Evolutionary conservation across 2,888 invertebrate species (phyloP), one percentile per base, ranked within the genome.

Genomic region (Coenonympha arcania): DNA sequence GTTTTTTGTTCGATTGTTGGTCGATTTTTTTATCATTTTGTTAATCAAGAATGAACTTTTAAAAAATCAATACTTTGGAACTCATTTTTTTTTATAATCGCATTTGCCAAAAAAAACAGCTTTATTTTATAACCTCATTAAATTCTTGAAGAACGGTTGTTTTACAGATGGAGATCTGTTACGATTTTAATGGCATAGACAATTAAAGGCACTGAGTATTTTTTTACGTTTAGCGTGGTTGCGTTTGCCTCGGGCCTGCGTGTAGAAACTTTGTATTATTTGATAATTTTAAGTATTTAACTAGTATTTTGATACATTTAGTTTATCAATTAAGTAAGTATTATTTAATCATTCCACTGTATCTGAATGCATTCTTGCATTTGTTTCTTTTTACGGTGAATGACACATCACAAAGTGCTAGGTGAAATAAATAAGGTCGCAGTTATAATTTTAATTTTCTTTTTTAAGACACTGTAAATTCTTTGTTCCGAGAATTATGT

Each of bases 291-390:
- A 70, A 69, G 71, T 81, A 81, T 83, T 79, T 80, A 80, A 78
- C 73, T 73, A 76, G 75, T 79, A 77, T 79, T 80, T 75, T 73
- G 76, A 76, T 81, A 80, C 77, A 79, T 76, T 76, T 76, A 68
- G 58, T 13, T 37, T 37, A 11, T 18, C 6, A 13, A 76, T 71
- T 80, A 79, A 71, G 60, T 56, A 55, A 65, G 76, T 50, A 69
- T 68, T 73, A 71, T 76, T 73, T 78, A 79, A 73, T 77, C 83
- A 83, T 84, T 84, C 83, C 85, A 77, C 68, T 66, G 69, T 75
- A 66, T 67, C 57, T 61, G 68, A 62, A 57, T 53, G 52, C 48
- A 48, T 55, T 54, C 54, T 47, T 49, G 47, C 57, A 54, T 47
- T 42, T 43, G 55, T 50, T n/a, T 45, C 59, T 58, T 58, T 52